These are phyloP conservation scores for Andrena cerasifolii DNA, from an alignment of 1,140 invertebrate genomes.

Conservation along the genomic window DNA sequence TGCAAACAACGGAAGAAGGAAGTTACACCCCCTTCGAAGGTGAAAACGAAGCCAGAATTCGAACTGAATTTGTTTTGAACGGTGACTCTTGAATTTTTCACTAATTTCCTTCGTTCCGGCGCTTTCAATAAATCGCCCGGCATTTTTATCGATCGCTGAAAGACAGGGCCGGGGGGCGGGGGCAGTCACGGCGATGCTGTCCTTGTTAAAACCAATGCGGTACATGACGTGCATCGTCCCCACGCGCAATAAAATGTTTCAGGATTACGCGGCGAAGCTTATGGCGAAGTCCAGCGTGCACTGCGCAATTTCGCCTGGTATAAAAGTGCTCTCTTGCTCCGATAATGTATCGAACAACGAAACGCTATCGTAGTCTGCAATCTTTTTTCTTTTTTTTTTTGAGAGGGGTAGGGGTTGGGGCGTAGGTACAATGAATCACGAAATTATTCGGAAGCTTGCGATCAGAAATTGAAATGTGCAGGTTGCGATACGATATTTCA, in stretches of 20 bases:
- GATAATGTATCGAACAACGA: slow-evolving; percentile 44
- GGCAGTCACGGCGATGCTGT: slow-evolving; percentile 23
- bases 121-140: slow-evolving; percentile 23
- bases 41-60: background rate
- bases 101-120: background rate
- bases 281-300: slow-evolving; percentile 50
- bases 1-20: too few species aligned
- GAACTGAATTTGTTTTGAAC: background rate
- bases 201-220: slow-evolving; percentile 61
- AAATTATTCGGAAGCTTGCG: background rate
- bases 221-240: slow-evolving; percentile 64
- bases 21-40: too few species aligned
- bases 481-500: too few species aligned
- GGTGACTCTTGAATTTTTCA: background rate
- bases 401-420: background rate
- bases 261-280: slow-evolving; percentile 62
- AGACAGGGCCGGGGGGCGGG: slow-evolving; percentile 7
- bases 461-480: too few species aligned
- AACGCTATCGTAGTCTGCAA: background rate
- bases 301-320: slow-evolving; percentile 55
- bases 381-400: background rate
- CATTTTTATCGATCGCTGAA: slow-evolving; percentile 48
- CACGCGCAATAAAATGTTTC: slow-evolving; percentile 66
- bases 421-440: too few species aligned
- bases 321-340: slow-evolving; percentile 1